Evolutionary conservation across 1,140 invertebrate species (phyloP), one percentile per base, ranked within the genome.

Genomic region (Pararge aegeria): DNA sequence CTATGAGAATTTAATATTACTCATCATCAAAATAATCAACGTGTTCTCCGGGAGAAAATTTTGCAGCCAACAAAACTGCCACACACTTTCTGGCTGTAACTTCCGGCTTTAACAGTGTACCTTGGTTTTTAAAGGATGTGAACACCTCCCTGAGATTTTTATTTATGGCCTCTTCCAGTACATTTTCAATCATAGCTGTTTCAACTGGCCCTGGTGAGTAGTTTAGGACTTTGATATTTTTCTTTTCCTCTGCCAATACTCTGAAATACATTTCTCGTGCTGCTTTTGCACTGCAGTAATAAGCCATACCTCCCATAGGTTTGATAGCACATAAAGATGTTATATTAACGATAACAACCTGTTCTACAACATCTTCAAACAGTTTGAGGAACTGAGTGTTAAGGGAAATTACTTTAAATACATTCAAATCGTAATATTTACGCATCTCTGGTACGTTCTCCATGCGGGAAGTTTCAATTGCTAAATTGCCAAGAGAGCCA

Each of bases 181-280:
- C 90, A 68, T 92, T 89, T n/a, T 93, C 78, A 34, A 95, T 93
- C 97, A 99, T 99, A 48, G 96, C 94, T 0, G 97, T 99, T 63
- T 97, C 92, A 2, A 99, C 95, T 2, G 97, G 96, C 19, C 98
- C 98, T 0, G 98, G 98, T 3, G 97, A 95, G 90, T 99, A 99
- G 87, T 95, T 98, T 2, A 99, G 82, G 7, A 98, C 94, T 55
- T 93, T 90, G 0, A 97, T 89, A 18, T 93, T 76, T 12, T 93
- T 93, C 67, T 95, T 93, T 91, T 99, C 98, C 21, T 92, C 84
- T 6, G 97, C 96, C 44, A 99, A 90, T 24, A 95, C 94, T 76
- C 93, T 94, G 74, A 99, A 98, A 78, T 95, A 97, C 93, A 98
- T 96, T 75, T 98, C 96, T 50, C 97, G 90, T n/a, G 96, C 95